Conservation (phyloP, 2,113 vertebrate genomes). For the Xenopus laevis region DNA sequence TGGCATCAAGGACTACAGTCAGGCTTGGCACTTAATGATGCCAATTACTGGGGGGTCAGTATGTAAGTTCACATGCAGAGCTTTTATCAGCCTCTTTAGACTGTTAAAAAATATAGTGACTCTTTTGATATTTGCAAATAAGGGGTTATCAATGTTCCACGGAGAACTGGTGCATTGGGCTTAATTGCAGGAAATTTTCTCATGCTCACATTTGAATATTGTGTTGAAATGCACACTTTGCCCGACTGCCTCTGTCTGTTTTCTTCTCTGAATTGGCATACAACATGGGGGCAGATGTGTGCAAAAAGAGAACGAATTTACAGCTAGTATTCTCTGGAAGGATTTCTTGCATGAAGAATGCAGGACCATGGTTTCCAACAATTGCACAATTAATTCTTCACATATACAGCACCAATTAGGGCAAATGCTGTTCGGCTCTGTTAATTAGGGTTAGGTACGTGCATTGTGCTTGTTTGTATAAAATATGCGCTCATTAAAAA, state of each 20-base stretch:
- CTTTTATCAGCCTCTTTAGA: constrained; percentile 42
- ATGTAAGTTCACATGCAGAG: constrained; percentile 44
- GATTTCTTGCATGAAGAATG: constrained; percentile 57
- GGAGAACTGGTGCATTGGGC: constrained; percentile 47
- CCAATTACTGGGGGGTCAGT: constrained; percentile 47
- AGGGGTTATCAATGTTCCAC: constrained; percentile 38
- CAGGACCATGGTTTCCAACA: constrained; percentile 66
- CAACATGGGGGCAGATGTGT: constrained; percentile 12
- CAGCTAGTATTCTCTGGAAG: constrained; percentile 47
- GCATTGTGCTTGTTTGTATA: constrained; percentile 69
- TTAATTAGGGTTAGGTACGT: constrained; percentile 69
- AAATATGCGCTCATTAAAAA: constrained; percentile 75
- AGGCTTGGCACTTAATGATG: constrained; percentile 44
- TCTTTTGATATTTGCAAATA: constrained; percentile 60
- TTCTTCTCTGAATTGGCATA: constrained; percentile 30
- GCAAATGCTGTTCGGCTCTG: constrained; percentile 67
- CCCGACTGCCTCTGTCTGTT: constrained; percentile 5
- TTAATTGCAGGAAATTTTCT: constrained; percentile 56
- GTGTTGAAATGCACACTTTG: constrained; percentile 50
- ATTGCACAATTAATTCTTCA: constrained; percentile 68
- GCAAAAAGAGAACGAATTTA: constrained; percentile 40
- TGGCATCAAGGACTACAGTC: constrained; percentile 25
- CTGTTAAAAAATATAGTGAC: constrained; percentile 48
- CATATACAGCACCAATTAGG: constrained; percentile 69
- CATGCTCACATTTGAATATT: constrained; percentile 53